Base-by-base conservation (phyloP, 2,113 vertebrate species). In the Cynoglossus semilaevis region DNA sequence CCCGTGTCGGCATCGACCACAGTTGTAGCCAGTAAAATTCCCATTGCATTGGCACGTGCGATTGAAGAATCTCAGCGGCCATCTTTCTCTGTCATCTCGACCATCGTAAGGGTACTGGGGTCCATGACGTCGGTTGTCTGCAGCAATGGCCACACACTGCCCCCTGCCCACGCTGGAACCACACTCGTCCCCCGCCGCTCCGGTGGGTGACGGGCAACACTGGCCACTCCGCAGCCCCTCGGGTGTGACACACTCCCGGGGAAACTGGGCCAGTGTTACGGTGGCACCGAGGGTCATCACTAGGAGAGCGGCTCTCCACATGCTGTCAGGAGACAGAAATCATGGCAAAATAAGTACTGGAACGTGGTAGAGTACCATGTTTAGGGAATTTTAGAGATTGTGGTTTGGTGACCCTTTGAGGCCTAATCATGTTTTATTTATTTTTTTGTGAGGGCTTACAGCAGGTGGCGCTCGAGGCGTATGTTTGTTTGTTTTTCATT, bases 11-110 rank as follows among this genome's bases (percentile, higher is more conserved):
- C 97, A 98, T 0, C 77, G 73, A 1, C 95, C 94, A 52, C 97
- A 99, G 88, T 94, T 89, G 67, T 90, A 89, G 18, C 96, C 94
- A 0, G 88, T 92, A 86, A 95, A 98, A 57, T 96, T 96, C 4
- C 89, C 91, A 0, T 86, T 94, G 83, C 96, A 98, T 2, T 56
- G 90, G 60, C 96, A 99, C 0, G 92, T 92, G 64, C 94, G 92
- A 63, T 94, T 94, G 85, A 99, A 98, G 82, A 95, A 99, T 14
- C 90, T 86, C 9, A 92, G 72, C 1, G 96, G 97, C 97, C 97
- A 99, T 7, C 82, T 88, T 67, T 97, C 96, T 0, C 96, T 91
- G 76, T 98, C 97, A 18, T 99, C 97, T 4, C 76, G 81, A 3
- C 95, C 96, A 0, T 94, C 91, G 0, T 98, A 95, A 0, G 92